Evolutionary conservation across 1,140 invertebrate genomes (phyloP).

Genomic region (Mactra quadrangularis): DNA sequence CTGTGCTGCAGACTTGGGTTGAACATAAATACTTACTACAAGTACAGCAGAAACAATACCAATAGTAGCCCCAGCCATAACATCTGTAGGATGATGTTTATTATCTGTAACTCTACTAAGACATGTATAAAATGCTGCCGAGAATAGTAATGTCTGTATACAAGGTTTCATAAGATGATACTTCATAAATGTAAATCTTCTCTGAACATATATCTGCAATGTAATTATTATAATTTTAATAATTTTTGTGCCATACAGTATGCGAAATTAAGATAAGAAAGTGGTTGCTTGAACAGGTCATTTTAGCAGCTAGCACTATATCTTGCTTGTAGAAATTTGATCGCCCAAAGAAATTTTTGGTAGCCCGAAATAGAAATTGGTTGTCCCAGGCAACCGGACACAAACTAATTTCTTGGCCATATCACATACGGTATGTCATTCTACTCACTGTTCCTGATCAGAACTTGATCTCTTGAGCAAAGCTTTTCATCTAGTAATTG

Average conservation of each 20-base stretch:
- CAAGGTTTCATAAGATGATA: constrained; percentile 87
- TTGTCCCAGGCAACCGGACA: too few relatives aligned
- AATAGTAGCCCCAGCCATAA: constrained; percentile 87
- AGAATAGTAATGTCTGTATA: constrained; percentile 86
- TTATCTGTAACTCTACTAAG: constrained; percentile 94
- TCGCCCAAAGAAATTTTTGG: too few relatives aligned
- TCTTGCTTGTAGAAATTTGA: too few relatives aligned
- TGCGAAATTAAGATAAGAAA: too few relatives aligned
- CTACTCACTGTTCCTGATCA: not conserved
- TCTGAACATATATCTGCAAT: constrained; percentile 92
- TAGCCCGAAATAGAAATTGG: too few relatives aligned
- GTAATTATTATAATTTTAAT: not conserved
- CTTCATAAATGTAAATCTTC: constrained; percentile 88
- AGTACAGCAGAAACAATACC: constrained; percentile 86
- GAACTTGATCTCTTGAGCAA: too few relatives aligned
- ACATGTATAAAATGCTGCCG: constrained; percentile 85
- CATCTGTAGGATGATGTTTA: constrained; percentile 97
- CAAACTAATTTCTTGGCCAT: not conserved
- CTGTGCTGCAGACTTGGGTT: not conserved
- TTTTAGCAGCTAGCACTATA: too few relatives aligned
- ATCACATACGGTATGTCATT: not conserved
- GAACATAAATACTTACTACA: constrained; percentile 67
- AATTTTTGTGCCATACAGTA: not conserved
- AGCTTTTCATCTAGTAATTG: too few relatives aligned
- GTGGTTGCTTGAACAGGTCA: too few relatives aligned